These are phyloP conservation scores for Xylophagus ater DNA, from an alignment of 2,888 invertebrate species.

Conservation along the genomic window DNA sequence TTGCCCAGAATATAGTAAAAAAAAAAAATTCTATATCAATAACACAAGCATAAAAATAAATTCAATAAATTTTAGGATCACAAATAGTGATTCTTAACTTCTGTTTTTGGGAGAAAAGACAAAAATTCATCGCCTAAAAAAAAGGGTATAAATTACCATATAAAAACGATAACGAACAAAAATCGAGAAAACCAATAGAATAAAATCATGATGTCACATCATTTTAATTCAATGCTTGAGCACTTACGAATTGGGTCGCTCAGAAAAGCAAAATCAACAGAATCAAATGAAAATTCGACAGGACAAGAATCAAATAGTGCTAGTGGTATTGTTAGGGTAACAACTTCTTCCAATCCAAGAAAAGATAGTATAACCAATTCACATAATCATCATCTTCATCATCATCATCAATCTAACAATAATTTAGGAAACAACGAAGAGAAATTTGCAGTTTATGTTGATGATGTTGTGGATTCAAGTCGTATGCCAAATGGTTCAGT, in stretches of 20 bases:
- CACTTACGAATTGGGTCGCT: slow-evolving; percentile 31
- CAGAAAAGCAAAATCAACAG: slow-evolving; percentile 16
- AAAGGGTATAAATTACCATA: too few species aligned
- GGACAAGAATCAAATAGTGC: slow-evolving; percentile 4
- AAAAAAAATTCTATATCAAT: neutral
- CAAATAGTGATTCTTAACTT: slow-evolving; percentile 1
- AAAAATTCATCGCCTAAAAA: slow-evolving; percentile 4
- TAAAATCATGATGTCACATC: slow-evolving; percentile 32
- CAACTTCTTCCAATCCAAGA: neutral
- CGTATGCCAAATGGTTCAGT: slow-evolving; percentile 4
- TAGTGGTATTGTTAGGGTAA: neutral
- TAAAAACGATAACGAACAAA: neutral
- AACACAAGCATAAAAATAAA: neutral
- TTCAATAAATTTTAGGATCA: slow-evolving; percentile 3
- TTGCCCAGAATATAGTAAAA: too few species aligned
- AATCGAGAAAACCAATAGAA: neutral
- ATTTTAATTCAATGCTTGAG: slow-evolving; percentile 36
- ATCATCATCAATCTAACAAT: too few species aligned
- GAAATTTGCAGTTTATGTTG: slow-evolving; percentile 1
- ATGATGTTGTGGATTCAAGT: neutral
- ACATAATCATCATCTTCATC: too few species aligned
- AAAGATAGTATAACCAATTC: too few species aligned
- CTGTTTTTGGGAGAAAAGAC: too few species aligned
- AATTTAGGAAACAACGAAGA: too few species aligned
- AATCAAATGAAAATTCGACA: slow-evolving; percentile 17